A percentile compares a stretch with the other conserved stretches of the same genome.
These are phyloP conservation scores for Bombyx huttoni DNA, from an alignment of 2,888 invertebrate genomes.

Conservation along the genomic window DNA sequence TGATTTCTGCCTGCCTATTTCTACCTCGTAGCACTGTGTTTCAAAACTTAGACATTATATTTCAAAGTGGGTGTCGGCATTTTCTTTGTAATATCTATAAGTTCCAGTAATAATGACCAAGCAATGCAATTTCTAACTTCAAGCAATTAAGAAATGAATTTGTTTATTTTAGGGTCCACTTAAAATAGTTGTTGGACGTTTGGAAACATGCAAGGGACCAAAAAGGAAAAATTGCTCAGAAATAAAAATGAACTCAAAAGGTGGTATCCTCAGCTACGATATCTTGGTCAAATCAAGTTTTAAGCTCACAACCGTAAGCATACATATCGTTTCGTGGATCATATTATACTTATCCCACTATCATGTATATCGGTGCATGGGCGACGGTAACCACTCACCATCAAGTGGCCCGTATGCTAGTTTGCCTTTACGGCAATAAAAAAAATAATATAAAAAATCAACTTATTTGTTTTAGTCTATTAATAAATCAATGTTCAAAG, in stretches of 20 bases:
- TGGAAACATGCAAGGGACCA: constrained; percentile 13
- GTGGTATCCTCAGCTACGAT: constrained; percentile 10
- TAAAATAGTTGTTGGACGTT: constrained; percentile 9
- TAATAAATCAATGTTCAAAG: too few species aligned
- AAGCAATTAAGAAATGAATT: background rate
- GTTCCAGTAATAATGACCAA: too few species aligned
- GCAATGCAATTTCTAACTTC: too few species aligned
- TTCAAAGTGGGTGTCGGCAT: too few species aligned
- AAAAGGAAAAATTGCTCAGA: constrained; percentile 11
- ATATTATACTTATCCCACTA: background rate
- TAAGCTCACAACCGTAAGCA: background rate
- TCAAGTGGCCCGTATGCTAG: too few species aligned
- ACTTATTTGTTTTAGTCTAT: too few species aligned
- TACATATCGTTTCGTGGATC: background rate
- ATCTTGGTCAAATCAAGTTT: constrained; percentile 11
- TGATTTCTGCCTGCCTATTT: too few species aligned
- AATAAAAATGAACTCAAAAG: constrained; percentile 6
- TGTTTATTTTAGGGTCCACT: constrained; percentile 12
- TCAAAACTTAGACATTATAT: too few species aligned
- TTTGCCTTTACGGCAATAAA: too few species aligned
- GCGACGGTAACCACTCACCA: background rate
- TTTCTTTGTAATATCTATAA: too few species aligned
- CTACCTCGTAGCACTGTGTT: too few species aligned
- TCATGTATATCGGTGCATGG: background rate
- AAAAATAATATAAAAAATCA: too few species aligned